Evolutionary conservation across 2,113 vertebrate genomes (phyloP), one percentile per base, ranked within the genome.

Genomic region (Zapornia atra): DNA sequence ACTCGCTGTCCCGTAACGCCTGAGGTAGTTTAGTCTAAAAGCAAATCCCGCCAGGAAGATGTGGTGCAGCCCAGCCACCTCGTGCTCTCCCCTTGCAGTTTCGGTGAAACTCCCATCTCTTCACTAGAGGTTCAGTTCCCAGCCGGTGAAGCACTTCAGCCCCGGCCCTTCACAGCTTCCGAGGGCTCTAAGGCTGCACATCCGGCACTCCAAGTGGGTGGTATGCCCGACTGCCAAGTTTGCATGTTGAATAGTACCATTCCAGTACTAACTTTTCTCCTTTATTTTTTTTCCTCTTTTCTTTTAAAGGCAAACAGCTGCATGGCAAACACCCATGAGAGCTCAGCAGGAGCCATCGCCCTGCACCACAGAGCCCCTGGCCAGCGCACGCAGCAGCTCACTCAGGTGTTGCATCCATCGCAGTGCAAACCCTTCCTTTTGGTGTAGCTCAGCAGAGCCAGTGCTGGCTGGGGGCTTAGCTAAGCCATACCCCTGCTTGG

Each of bases 151-250:
- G 53, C 64, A 1, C 80, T 65, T 19, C 48, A 51, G 38, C 2
- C 83, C 69, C 89, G 69, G 90, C 92, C 86, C 85, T 86, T 44
- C 57, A 5, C 21, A 3, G 3, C 44, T 88, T 50, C 92, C 5
- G 3, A 94, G 63, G 29, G 5, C 63, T 66, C 50, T 1, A 2
- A 93, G 78, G 50, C 87, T 11, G 71, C 63, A 5, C 72, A 83
- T 90, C 84, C 61, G 10, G 57, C 57, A 0, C 83, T 60, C 92
- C 78, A 91, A 75, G 93, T 92, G 95, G 96, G 96, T 96, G 95
- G 94, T 17, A 33, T 5, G 42, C 77, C 83, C 26, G 6, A 8
- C 81, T 94, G 96, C 96, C 96, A 97, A 91, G 83, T 91, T 89
- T 76, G 60, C 61, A 3, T 48, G n/a, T 31, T 71, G 20, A 89